phyloP scores from a whole-genome alignment of 2,797 vertebrate genomes.

The Rhinella marina region DNA sequence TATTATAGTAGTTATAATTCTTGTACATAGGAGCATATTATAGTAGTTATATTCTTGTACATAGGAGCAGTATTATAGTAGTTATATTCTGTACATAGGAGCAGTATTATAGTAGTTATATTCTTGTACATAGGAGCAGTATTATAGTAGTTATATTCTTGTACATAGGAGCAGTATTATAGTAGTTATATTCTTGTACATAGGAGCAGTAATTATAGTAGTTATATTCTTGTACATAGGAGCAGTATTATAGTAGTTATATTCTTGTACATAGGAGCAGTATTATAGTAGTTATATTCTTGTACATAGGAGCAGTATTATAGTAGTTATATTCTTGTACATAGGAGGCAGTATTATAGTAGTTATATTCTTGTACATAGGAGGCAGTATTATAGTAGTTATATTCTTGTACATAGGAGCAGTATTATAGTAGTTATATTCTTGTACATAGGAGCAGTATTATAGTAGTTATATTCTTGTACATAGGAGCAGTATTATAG shows the following conservation, averaged over 20 bases:
- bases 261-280: conserved; percentile 6
- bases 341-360: neutral
- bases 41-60: conserved; percentile 13
- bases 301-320: conserved; percentile 1
- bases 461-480: conserved; percentile 8
- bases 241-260: conserved; percentile 8
- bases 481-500: neutral
- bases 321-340: conserved; percentile 11
- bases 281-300: neutral
- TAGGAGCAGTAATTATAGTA: neutral
- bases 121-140: neutral
- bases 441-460: neutral
- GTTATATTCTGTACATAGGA: neutral
- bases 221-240: conserved; percentile 2
- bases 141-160: no score
- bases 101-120: conserved; percentile 1
- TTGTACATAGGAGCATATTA: conserved; percentile 1
- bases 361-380: conserved; percentile 7
- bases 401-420: neutral
- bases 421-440: conserved; percentile 1
- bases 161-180: neutral
- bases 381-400: conserved; percentile 3
- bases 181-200: neutral
- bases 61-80: neutral
- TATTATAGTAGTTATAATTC: conserved; percentile 21